Conservation (phyloP, 2,797 vertebrate genomes). For the Sebastes matsubarae region DNA sequence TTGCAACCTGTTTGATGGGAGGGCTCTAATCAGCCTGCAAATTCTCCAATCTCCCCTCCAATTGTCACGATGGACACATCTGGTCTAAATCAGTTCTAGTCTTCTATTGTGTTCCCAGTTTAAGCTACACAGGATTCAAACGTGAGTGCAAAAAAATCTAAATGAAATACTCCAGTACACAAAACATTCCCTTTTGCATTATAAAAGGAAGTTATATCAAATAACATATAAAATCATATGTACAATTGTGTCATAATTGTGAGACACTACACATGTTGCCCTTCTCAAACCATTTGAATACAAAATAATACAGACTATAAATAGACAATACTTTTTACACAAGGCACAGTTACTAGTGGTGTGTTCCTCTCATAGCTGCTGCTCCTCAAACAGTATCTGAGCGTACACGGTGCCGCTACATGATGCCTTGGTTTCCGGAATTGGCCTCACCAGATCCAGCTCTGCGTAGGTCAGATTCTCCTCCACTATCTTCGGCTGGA, state of each 20-base stretch:
- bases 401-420: slow-evolving; percentile 90
- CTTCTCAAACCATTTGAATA: slow-evolving; percentile 30
- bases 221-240: slow-evolving; percentile 38
- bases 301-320: slow-evolving; percentile 68
- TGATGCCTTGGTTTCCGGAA: slow-evolving; percentile 82
- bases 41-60: background rate
- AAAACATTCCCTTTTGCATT: slow-evolving; percentile 25
- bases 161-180: background rate
- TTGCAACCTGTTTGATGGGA: background rate
- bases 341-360: slow-evolving; percentile 53
- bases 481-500: slow-evolving; percentile 88
- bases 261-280: slow-evolving; percentile 13
- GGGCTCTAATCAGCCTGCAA: background rate
- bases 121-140: slow-evolving; percentile 32
- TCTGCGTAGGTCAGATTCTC: slow-evolving; percentile 95
- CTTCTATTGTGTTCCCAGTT: slow-evolving; percentile 16
- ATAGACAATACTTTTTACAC: slow-evolving; percentile 62
- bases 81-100: background rate
- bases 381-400: slow-evolving; percentile 94
- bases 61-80: background rate
- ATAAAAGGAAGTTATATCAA: slow-evolving; percentile 15
- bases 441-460: slow-evolving; percentile 91
- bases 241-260: slow-evolving; percentile 37
- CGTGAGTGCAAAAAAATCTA: background rate
- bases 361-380: slow-evolving; percentile 82